phyloP scores from a whole-genome alignment of 1,140 invertebrate genomes.

The Drosophila busckii region DNA sequence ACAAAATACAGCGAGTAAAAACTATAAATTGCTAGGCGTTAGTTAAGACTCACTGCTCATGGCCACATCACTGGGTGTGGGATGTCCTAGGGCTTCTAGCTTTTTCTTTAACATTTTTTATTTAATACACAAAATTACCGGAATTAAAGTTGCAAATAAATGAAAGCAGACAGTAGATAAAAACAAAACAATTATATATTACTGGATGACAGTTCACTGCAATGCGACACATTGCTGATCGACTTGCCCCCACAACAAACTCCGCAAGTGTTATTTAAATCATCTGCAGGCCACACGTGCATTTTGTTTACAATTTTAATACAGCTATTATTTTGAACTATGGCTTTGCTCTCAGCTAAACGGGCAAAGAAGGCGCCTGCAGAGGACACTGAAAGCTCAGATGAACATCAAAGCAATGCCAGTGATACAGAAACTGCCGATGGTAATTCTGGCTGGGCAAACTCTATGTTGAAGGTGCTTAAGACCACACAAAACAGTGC shows the following conservation, averaged over 20 bases:
- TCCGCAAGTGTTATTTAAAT: no score
- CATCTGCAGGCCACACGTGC: no score
- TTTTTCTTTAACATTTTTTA: constrained; percentile 48
- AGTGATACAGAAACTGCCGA: constrained; percentile 30
- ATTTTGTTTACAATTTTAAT: constrained; percentile 10
- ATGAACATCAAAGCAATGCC: constrained; percentile 12
- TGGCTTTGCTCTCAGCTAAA: constrained; percentile 44
- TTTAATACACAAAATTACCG: constrained; percentile 16
- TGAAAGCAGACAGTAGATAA: neutral
- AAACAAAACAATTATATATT: no score
- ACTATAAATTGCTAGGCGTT: no score
- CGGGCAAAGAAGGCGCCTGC: neutral
- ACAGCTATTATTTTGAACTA: constrained; percentile 1
- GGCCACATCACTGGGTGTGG: constrained; percentile 80
- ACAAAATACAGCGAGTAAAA: no score
- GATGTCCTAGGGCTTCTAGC: constrained; percentile 83
- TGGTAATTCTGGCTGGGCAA: constrained; percentile 54
- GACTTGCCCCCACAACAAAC: no score
- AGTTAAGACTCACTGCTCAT: constrained; percentile 28
- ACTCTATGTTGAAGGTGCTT: constrained; percentile 50
- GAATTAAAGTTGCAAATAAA: no score
- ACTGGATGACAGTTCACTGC: no score
- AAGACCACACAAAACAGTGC: constrained; percentile 39
- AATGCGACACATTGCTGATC: no score
- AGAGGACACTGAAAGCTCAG: constrained; percentile 26